A percentile compares a stretch with the other conserved stretches of the same genome.
phyloP scores from a whole-genome alignment of 2,888 invertebrate species.

The Cartodere bifasciata region DNA sequence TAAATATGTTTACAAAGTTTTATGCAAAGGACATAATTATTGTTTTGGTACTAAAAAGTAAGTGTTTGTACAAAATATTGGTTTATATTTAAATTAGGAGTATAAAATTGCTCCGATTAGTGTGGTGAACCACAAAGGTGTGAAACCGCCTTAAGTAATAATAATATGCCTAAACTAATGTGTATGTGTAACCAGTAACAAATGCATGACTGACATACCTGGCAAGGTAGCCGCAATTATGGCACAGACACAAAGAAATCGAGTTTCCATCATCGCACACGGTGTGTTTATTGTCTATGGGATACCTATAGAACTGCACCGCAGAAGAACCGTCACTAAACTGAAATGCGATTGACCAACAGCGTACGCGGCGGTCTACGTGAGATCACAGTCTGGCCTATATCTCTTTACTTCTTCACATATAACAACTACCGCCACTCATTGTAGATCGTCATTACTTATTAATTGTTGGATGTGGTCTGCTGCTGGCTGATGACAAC shows the following conservation, averaged over 20 bases:
- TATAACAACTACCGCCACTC: constrained; percentile 18
- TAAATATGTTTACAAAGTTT: not conserved
- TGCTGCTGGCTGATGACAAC: no score
- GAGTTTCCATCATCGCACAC: constrained; percentile 19
- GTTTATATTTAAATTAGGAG: not conserved
- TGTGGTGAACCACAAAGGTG: no score
- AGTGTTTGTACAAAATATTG: not conserved
- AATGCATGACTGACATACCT: constrained; percentile 18
- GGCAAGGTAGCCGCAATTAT: constrained; percentile 20
- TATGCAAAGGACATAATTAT: not conserved
- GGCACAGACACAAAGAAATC: constrained; percentile 22
- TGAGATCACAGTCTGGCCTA: constrained; percentile 29
- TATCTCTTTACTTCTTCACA: constrained; percentile 27
- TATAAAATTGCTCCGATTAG: no score
- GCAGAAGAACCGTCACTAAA: constrained; percentile 5
- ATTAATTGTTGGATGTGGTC: no score
- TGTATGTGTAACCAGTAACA: not conserved
- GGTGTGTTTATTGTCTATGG: constrained; percentile 9
- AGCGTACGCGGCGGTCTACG: constrained; percentile 18
- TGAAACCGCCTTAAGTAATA: no score
- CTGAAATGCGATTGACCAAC: constrained; percentile 8
- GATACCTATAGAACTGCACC: constrained; percentile 11
- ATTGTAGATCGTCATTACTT: no score
- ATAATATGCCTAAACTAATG: no score
- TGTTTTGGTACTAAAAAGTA: not conserved